A percentile compares a stretch with the other conserved stretches of the same genome.
phyloP scores from a whole-genome alignment of 2,113 vertebrate genomes.

The Catharus fuscescens region DNA sequence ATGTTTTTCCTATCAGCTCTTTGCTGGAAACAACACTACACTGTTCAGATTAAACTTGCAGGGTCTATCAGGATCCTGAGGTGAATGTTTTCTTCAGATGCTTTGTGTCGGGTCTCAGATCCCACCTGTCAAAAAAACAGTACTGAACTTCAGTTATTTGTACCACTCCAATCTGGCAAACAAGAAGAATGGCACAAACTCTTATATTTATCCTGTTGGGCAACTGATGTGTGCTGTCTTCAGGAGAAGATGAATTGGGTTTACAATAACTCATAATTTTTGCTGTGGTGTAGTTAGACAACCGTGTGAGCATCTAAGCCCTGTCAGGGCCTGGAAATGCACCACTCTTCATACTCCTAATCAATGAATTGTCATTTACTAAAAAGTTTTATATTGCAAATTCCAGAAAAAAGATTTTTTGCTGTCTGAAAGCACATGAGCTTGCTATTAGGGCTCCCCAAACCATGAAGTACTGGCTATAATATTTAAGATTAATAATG shows the following conservation, averaged over 20 bases:
- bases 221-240: neutral
- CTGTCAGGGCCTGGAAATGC: neutral
- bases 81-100: neutral
- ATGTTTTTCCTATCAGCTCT: neutral
- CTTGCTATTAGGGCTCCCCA: neutral
- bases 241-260: neutral
- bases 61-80: neutral
- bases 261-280: neutral
- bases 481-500: neutral
- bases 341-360: neutral
- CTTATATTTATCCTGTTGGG: neutral
- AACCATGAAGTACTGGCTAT: neutral
- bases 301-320: neutral
- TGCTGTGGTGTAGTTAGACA: neutral
- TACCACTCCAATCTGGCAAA: neutral
- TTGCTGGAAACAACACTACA: fast-evolving
- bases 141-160: neutral
- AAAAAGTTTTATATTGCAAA: neutral
- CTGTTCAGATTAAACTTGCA: neutral
- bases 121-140: neutral
- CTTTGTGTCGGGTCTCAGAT: neutral
- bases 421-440: fast-evolving
- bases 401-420: neutral
- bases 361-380: neutral
- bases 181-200: neutral